phyloP scores from a whole-genome alignment of 1,140 invertebrate species.

The Mamestra configurata region DNA sequence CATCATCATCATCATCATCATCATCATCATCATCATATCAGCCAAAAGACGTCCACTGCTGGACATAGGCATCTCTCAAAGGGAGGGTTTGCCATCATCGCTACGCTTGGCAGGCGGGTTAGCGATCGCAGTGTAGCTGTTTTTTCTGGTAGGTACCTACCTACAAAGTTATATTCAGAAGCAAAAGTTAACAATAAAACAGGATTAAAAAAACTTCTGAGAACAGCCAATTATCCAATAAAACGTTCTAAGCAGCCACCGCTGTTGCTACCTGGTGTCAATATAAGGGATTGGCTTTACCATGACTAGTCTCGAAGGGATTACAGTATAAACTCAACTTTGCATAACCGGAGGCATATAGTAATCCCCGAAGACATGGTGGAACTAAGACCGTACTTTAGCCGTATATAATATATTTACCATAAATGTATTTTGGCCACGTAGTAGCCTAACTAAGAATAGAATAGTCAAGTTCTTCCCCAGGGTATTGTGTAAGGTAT shows the following conservation, averaged over 20 bases:
- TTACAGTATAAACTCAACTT: constrained; percentile 28
- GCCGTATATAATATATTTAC: constrained; percentile 21
- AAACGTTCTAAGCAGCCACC: not conserved
- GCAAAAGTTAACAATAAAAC: too few relatives aligned
- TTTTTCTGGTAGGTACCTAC: too few relatives aligned
- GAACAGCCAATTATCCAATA: not conserved
- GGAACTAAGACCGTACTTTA: constrained; percentile 41
- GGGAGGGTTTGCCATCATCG: too few relatives aligned
- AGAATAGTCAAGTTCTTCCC: not conserved
- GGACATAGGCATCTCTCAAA: too few relatives aligned
- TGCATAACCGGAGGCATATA: constrained; percentile 43
- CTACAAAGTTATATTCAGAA: too few relatives aligned
- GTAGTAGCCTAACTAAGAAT: constrained; percentile 1
- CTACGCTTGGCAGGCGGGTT: too few relatives aligned
- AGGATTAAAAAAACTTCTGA: too few relatives aligned
- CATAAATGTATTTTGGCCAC: constrained; percentile 28
- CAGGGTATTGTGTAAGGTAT: not conserved
- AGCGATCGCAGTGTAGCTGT: too few relatives aligned
- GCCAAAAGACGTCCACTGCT: too few relatives aligned
- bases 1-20: too few relatives aligned
- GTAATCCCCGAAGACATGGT: not conserved
- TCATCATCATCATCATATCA: too few relatives aligned
- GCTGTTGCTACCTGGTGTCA: not conserved
- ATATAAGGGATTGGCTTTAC: constrained; percentile 25
- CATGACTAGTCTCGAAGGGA: not conserved